Conservation (phyloP, 2,888 invertebrate species). For the Heliconius hortense region DNA sequence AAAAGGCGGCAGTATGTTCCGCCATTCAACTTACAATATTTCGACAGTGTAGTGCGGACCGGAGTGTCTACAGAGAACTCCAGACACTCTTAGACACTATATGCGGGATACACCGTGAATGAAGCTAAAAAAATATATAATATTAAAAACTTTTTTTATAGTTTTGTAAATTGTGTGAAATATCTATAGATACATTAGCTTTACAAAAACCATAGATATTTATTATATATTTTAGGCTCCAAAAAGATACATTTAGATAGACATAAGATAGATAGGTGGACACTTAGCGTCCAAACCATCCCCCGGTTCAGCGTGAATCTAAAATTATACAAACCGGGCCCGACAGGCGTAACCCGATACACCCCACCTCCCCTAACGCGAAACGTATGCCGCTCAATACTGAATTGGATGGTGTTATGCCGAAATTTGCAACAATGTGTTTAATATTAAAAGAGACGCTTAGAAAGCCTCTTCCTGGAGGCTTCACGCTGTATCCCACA, state of each 20-base stretch:
- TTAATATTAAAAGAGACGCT: not conserved
- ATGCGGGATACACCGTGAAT: no score
- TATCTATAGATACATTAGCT: not conserved
- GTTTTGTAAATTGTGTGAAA: no score
- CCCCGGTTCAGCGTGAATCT: slow-evolving; percentile 44
- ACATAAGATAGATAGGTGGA: slow-evolving; percentile 9
- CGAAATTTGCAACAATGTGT: not conserved
- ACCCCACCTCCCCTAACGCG: slow-evolving; percentile 48
- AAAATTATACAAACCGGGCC: slow-evolving; percentile 61
- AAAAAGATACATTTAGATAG: slow-evolving; percentile 1
- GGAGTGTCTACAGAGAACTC: no score
- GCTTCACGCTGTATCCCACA: not conserved
- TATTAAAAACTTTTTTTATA: no score
- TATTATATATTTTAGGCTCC: no score
- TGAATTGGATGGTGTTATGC: slow-evolving; percentile 51
- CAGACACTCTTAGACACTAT: no score
- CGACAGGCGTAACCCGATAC: slow-evolving; percentile 65
- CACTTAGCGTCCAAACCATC: slow-evolving; percentile 35
- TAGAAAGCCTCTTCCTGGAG: not conserved
- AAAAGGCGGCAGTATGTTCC: no score
- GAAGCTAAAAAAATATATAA: no score
- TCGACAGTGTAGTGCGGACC: no score
- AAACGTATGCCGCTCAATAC: slow-evolving; percentile 68
- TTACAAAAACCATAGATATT: not conserved
- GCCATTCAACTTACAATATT: no score